Evolutionary conservation across 2,888 invertebrate species (phyloP), one percentile per base, ranked within the genome.

Genomic region (Eupithecia vulgata): DNA sequence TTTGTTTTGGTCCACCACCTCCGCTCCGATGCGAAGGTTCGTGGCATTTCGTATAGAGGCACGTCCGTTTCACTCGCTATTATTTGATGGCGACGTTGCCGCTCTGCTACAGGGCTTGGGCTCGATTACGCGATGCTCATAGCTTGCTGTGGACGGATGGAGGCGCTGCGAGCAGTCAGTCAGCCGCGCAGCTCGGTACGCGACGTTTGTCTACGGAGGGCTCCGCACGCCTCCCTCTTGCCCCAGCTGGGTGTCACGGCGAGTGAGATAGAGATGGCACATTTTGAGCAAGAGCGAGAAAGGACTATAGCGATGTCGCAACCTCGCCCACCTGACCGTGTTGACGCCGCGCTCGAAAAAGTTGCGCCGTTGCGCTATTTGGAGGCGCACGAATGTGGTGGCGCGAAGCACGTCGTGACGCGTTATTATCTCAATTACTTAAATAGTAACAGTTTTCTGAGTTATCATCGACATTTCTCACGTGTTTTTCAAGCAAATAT

Each of bases 271-370:
- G 89, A 89, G 92, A 92, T 81, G 77, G 81, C 81, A 72, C 70
- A 71, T 69, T 78, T 79, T 61, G 35, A 68, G 81, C 76, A 81
- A 78, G 85, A 88, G 82, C 81, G 90, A 88, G 92, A 92, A 81
- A 79, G 84, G 85, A 80, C 81, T 83, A 93, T 91, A 91, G 90
- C 93, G 89, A 91, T 93, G 94, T 93, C 94, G 94, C 94, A 94
- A 94, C 94, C 92, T 94, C 94, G 93, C 94, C 94, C 94, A 94
- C 94, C 94, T 94, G 94, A 94, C 93, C 92, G 93, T 94, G 94
- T 93, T 94, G 94, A 94, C 90, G 94, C 93, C 93, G 93, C 91
- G 91, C 93, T 93, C 91, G 92, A 93, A 93, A 93, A 94, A 94
- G 93, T 93, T 94, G 93, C 94, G 94, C 93, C 93, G 93, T 91